Evolutionary conservation across 2,888 invertebrate species (phyloP), one percentile per base, ranked within the genome.

Genomic region (Sinelater perroti): DNA sequence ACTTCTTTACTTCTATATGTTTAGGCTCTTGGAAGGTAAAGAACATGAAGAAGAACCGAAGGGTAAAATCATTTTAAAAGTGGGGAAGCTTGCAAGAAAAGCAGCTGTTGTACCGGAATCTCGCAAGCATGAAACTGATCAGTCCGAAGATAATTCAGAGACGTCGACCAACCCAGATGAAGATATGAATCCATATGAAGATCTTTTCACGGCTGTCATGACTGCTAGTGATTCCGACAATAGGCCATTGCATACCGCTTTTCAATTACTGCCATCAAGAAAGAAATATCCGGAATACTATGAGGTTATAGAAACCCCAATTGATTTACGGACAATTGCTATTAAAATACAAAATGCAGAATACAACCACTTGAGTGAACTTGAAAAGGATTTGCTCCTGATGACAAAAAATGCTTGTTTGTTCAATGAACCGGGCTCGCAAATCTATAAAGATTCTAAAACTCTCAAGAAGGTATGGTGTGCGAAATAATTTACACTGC

Each of bases 341-440:
- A 88, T 88, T 55, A 95, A 93, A 78, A 93, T 98, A 47, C 93
- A 94, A 78, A 87, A 87, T 54, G 88, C 87, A 47, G 88, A 90
- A 50, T 99, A 98, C 74, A 80, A 82, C 0, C 85, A 80, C 62
- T 76, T 98, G 24, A 81, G 81, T 36, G 95, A 96, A 51, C 83
- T 99, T 82, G 97, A 97, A 76, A 88, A 87, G 61, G 98, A 99
- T 81, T 79, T 99, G 28, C 77, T 90, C 63, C 81, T 93, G 47
- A 93, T 99, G 91, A 92, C 93, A 40, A 89, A 91, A 65, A 99
- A 99, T 78, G 98, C 98, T 0, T 97, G 96, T 74, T 83, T 87
- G 11, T 99, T 96, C 74, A 98, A 98, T 76, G 97, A 97, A 73
- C 95, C 98, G 0, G 95, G 95, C 1, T 97, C 97, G 8, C 90